Evolutionary conservation across 2,797 vertebrate genomes (phyloP).

Genomic region (Tolypeutes matacus): DNA sequence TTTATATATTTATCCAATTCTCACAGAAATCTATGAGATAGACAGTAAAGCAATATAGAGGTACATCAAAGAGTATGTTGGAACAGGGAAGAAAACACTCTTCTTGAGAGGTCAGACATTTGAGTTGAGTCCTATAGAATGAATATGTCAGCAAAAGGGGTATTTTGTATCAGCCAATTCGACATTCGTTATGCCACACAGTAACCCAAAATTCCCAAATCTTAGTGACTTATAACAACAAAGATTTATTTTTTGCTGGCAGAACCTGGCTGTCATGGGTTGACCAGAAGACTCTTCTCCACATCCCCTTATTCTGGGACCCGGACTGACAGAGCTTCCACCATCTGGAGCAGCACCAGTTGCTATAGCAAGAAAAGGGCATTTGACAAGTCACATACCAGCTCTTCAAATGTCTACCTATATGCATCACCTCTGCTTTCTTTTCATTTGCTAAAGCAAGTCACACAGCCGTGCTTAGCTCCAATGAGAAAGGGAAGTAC

Average conservation of each 20-base stretch:
- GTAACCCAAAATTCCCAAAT: not conserved
- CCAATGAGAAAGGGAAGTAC: not conserved
- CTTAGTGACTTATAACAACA: not conserved
- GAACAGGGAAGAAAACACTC: not conserved
- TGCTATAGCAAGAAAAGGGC: not conserved
- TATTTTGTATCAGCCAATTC: not conserved
- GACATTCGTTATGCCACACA: not conserved
- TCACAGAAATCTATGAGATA: not conserved
- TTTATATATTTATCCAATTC: not conserved
- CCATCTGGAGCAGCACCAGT: too few species aligned
- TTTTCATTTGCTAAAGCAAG: slow-evolving; percentile 17
- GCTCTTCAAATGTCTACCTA: not conserved
- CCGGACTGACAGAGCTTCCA: not conserved
- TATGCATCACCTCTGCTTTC: not conserved
- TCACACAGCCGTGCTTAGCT: not conserved
- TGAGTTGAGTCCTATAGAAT: not conserved
- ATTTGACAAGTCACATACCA: not conserved
- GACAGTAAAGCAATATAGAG: not conserved
- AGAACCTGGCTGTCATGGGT: not conserved
- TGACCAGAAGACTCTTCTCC: not conserved
- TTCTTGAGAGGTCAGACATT: not conserved
- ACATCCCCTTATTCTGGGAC: not conserved
- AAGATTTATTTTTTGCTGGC: not conserved
- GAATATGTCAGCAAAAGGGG: not conserved
- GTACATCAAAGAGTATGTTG: not conserved